Base-by-base conservation (phyloP, 1,140 invertebrate genomes). In the Drosophila kurseongensis region DNA sequence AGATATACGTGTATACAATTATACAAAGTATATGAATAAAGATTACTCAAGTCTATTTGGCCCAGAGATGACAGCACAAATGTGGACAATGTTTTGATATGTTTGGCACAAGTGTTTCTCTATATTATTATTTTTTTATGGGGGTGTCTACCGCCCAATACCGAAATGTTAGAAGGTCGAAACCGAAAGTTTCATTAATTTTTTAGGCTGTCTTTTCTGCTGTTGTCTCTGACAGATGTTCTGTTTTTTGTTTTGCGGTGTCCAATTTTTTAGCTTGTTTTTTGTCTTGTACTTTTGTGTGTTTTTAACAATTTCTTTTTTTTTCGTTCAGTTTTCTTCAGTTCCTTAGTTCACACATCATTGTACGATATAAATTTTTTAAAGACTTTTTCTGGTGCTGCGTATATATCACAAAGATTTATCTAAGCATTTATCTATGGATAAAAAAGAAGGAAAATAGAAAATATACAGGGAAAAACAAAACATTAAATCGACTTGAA, bases 81-180 rank as follows among this genome's bases (percentile, higher is more conserved):
- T 72, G 85, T 86, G 83, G 83, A 83, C 63, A 86, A 76, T 86
- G 63, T 86, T 86, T 79, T 83, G 84, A 86, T 79, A 58, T 66
- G 50, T 83, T 79, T 79, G 71, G 75, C 59, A 73, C 83, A 88
- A 88, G 71, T 86, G 79, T 79, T 89, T 65, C 40, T 32, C 40
- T 47, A 35, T 27, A 71, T 58, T 58, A 58, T 71, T 32, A n/a
- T 48, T 27, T 50, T 52, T 69, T 69, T 47, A 47, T 55, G 69
- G 67, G 69, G 71, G 75, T 55, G 74, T 73, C 66, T 71, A 45
- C 62, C 42, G 57, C 23, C 40, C 63, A 84, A 75, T 78, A 78
- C 61, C 52, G 48, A 75, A 77, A 63, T 50, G 23, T 32, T 72
- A 59, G 62, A 58, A 51, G 60, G 67, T 40, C 60, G 40, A 79